A percentile compares a stretch with the other conserved stretches of the same genome.
phyloP scores from a whole-genome alignment of 2,797 vertebrate species.

The Rhincodon typus region DNA sequence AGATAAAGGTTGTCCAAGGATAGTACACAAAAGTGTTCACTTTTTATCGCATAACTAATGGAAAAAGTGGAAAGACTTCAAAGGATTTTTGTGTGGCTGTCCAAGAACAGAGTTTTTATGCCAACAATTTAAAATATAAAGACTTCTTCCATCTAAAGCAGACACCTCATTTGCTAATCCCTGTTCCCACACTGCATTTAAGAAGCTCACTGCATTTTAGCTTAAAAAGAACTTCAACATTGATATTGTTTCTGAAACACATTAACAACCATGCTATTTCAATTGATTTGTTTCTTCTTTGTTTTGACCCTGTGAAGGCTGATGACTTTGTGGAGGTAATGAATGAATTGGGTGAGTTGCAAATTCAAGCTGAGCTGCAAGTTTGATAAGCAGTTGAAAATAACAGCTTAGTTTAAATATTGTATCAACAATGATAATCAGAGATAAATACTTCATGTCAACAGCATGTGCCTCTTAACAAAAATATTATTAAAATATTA shows the following conservation, averaged over 20 bases:
- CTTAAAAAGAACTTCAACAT: conserved; percentile 1
- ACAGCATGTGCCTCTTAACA: neutral
- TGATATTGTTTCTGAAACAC: no score
- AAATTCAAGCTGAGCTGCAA: neutral
- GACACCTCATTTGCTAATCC: neutral
- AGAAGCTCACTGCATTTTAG: neutral
- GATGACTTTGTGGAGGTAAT: no score
- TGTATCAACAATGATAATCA: neutral
- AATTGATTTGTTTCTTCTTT: neutral
- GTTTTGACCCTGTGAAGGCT: neutral
- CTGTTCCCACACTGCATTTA: neutral
- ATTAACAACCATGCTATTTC: neutral
- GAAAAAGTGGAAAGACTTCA: conserved; percentile 32
- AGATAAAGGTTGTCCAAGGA: neutral
- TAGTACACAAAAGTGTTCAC: neutral
- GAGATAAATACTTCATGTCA: neutral
- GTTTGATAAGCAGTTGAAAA: neutral
- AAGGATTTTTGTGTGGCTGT: neutral
- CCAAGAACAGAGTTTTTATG: conserved; percentile 6
- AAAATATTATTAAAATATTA: conserved; percentile 1
- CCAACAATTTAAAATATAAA: conserved; percentile 20
- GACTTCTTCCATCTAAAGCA: conserved; percentile 16
- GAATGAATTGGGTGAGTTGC: neutral
- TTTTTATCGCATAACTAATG: conserved; percentile 30
- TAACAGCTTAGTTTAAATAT: neutral